Evolutionary conservation across 2,888 invertebrate genomes (phyloP), one percentile per base, ranked within the genome.

Genomic region (Clusia tigrina): DNA sequence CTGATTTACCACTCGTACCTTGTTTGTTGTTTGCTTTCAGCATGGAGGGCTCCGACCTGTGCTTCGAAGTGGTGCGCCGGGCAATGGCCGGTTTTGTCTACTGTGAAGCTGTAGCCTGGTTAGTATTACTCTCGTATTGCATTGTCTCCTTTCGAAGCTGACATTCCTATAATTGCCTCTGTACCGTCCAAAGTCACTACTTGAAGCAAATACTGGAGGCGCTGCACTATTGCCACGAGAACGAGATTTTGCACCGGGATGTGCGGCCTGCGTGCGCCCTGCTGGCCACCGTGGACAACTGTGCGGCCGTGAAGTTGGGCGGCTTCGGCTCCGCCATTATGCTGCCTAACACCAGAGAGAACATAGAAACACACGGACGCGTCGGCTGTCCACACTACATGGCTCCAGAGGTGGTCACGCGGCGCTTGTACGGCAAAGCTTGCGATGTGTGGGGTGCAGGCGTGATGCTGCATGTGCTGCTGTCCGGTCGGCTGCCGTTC

Each of bases 71-170:
- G 70, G 98, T 97, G 24, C 90, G 96, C 77, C 89, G 98, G 79
- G 98, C 98, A 23, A 91, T 92, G 32, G 93, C 96, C 59, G 98
- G 99, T 69, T 99, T 99, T 85, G 97, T 97, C 65, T 99, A 99
- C 86, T 99, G 98, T 80, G 99, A 99, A 87, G 96, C 98, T 51
- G 99, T 99, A 60, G 96, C 97, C 70, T 98, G 97, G 97, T 96
- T 86, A 87, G 86, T 82, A 66, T 46, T 46, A n/a, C n/a, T n/a
- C n/a, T n/a, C n/a, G n/a, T n/a, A n/a, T 53, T 58, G 38, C 38
- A 23, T 42, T 22, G 32, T 57, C 55, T 9, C 48, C 20, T 48
- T 18, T 48, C 48, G 17, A 9, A n/a, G n/a, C 15, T 22, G 17
- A 10, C 1, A 1, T 51, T 54, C 53, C 65, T 59, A 37, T 62